These are phyloP conservation scores for Cisticola juncidis DNA, from an alignment of 2,113 vertebrate genomes.

Conservation along the genomic window DNA sequence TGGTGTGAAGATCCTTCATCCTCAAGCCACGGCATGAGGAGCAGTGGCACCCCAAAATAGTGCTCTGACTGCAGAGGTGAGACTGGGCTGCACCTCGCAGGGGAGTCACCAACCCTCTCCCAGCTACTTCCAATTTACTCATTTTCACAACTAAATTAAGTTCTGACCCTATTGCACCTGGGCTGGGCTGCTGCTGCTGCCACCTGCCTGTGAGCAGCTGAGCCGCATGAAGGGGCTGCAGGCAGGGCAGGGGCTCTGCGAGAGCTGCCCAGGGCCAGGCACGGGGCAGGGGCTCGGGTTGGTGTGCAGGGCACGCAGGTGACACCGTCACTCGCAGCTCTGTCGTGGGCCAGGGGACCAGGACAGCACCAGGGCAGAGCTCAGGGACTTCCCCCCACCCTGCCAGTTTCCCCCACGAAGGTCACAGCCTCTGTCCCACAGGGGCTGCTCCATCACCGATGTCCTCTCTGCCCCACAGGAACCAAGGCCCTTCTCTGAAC, in stretches of 20 bases:
- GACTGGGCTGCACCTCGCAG: rapidly evolving
- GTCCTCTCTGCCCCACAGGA: background rate
- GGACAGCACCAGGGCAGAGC: background rate
- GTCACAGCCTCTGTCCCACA: background rate
- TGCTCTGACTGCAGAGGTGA: rapidly evolving
- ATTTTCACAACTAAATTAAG: rapidly evolving
- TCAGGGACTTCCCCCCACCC: background rate
- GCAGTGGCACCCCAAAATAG: rapidly evolving
- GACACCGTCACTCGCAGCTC: rapidly evolving
- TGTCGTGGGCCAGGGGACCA: rapidly evolving
- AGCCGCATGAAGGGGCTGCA: background rate
- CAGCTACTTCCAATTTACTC: rapidly evolving
- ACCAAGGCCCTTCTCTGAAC: background rate
- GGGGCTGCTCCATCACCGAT: rapidly evolving
- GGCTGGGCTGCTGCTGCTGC: rapidly evolving
- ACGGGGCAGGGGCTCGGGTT: rapidly evolving
- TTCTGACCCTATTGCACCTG: background rate
- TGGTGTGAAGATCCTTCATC: rapidly evolving
- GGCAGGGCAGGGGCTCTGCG: rapidly evolving
- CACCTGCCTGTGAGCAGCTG: background rate
- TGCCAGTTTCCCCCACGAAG: rapidly evolving
- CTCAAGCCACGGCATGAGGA: rapidly evolving
- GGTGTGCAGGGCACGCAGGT: background rate
- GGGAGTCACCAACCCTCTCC: background rate
- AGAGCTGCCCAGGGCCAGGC: rapidly evolving